Conservation (phyloP, 1,140 invertebrate genomes). For the Neotoxoptera formosana region DNA sequence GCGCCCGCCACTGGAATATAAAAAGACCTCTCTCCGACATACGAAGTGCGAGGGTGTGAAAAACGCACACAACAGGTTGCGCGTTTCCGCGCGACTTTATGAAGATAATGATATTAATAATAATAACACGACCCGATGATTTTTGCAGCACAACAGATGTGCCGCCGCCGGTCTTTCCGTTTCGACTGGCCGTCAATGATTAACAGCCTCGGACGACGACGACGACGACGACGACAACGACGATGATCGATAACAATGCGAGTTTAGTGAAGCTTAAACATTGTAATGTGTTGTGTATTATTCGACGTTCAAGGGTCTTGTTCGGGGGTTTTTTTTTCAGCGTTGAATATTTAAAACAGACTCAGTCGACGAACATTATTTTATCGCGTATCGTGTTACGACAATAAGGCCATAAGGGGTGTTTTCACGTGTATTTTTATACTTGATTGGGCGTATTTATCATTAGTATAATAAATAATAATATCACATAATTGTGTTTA, state of each 20-base stretch:
- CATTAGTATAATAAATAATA: not conserved
- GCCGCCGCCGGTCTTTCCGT: conserved; percentile 28
- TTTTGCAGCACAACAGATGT: conserved; percentile 53
- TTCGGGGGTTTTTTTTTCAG: not conserved
- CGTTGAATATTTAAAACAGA: conserved; percentile 49
- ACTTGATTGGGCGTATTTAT: not conserved
- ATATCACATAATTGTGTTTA: no score
- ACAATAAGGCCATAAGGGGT: no score
- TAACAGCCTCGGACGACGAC: conserved; percentile 46
- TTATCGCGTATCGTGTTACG: conserved; percentile 18
- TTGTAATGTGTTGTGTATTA: conserved; percentile 39
- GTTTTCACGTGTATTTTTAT: not conserved
- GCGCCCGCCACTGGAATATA: not conserved
- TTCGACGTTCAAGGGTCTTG: not conserved
- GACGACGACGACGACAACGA: conserved; percentile 31
- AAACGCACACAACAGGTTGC: conserved; percentile 52
- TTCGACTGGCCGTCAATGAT: conserved; percentile 45
- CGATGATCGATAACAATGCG: conserved; percentile 53
- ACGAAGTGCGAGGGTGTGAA: conserved; percentile 46
- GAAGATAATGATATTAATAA: conserved; percentile 56
- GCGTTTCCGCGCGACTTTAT: conserved; percentile 46
- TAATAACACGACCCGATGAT: conserved; percentile 57
- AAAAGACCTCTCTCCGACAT: not conserved
- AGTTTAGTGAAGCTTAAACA: conserved; percentile 50
- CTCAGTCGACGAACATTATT: not conserved